Percentiles rank a stretch among this genome's conserved stretches.
Evolutionary conservation across 2,113 vertebrate species (phyloP).

Genomic region (Sinosuthora webbiana): DNA sequence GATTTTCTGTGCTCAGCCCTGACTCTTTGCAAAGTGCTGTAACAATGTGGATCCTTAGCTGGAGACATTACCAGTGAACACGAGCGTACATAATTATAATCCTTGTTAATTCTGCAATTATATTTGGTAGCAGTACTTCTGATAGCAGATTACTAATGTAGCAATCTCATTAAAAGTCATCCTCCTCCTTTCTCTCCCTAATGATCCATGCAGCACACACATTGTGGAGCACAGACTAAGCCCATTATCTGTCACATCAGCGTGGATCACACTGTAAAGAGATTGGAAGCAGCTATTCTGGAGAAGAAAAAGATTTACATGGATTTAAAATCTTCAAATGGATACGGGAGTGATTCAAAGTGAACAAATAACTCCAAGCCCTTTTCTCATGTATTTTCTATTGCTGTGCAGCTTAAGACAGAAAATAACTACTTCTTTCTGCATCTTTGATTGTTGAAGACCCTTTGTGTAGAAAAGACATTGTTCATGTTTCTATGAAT

Average conservation of each 20-base stretch:
- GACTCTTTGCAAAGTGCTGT: not conserved
- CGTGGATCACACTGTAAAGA: conserved; percentile 2
- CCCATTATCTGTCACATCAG: conserved; percentile 19
- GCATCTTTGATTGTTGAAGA: not conserved
- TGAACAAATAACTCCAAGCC: not conserved
- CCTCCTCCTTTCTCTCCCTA: conserved; percentile 29
- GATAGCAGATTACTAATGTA: conserved; percentile 20
- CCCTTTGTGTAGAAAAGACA: not conserved
- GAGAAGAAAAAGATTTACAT: not conserved
- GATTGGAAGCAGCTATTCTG: not conserved
- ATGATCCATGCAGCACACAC: conserved; percentile 10
- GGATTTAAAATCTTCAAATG: conserved; percentile 25
- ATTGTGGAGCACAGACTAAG: not conserved
- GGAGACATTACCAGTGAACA: not conserved
- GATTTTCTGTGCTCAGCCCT: not conserved
- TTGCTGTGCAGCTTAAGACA: not conserved
- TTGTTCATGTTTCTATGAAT: not conserved
- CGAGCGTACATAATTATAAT: not conserved
- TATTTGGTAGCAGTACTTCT: conserved; percentile 19
- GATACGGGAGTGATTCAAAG: not conserved
- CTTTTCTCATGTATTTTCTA: not conserved
- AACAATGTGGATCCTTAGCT: not conserved
- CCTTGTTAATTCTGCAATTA: conserved; percentile 20
- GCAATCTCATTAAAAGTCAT: conserved; percentile 22
- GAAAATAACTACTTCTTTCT: not conserved